Base-by-base conservation (phyloP, 2,888 invertebrate genomes). In the Tinea semifulvella region DNA sequence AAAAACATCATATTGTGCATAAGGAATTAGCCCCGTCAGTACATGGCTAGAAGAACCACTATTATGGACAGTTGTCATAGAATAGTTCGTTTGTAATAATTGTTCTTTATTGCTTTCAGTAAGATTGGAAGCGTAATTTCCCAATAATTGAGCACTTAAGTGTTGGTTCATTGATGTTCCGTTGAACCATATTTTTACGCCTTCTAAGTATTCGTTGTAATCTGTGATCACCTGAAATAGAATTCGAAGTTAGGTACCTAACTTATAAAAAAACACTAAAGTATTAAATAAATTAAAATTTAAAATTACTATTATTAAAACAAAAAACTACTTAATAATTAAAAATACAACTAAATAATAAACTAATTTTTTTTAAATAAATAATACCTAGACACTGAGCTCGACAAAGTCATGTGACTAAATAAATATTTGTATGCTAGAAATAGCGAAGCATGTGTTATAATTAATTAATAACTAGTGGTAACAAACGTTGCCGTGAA, bases 1-100 rank as follows among this genome's bases (percentile, higher is more conserved):
- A 69, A 96, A 95, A 56, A 97, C 90, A 72, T 96, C 94, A 68
- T 97, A 97, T 65, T 90, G 89, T 47, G 93, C 91, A 68, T 87
- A 92, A 52, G 95, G 94, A 56, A 89, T 85, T 54, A 97, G 80
- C 57, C 91, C 91, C 28, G 89, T 88, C 47, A 94, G 79, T 17
- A 88, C 84, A 65, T 91, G 90, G 63, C 88, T 88, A 43, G 88
- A 88, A 2, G 88, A 87, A 22, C 86, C 87, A 52, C 87, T 86
- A 50, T 88, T 87, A 50, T 86, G 82, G 1, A 90, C 87, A 1
- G 88, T 89, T 22, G 88, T 87, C 82, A 89, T 87, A 50, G 86
- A 85, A 66, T 87, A 89, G 53, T 88, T 87, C 52, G 76, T 79
- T 56, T 68, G 39, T n/a, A n/a, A n/a, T 8, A 42, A 22, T 7